These are phyloP conservation scores for Drosophila infuscata DNA, from an alignment of 2,888 invertebrate species.

Conservation along the genomic window DNA sequence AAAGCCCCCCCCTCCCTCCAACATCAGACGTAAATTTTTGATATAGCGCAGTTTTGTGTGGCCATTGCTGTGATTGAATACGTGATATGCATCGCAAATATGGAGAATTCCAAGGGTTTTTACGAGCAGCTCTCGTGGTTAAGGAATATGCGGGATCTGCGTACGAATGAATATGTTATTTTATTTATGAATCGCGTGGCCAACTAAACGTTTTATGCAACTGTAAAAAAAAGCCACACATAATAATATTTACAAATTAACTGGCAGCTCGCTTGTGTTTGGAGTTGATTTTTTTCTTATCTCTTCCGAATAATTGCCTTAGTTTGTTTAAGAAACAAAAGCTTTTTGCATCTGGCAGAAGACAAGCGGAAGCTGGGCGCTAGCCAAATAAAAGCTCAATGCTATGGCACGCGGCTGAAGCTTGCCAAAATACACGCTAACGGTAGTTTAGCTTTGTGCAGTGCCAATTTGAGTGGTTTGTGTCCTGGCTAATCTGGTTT, in stretches of 20 bases:
- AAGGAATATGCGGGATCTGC: conserved; percentile 27
- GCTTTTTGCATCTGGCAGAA: conserved; percentile 26
- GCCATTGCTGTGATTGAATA: conserved; percentile 81
- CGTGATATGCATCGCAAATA: conserved; percentile 63
- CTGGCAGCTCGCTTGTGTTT: conserved; percentile 9
- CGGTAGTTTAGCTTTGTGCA: conserved; percentile 36
- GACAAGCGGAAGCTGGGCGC: conserved; percentile 29
- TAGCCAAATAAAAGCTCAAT: conserved; percentile 30
- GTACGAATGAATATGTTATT: conserved; percentile 50
- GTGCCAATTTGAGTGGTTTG: conserved; percentile 24
- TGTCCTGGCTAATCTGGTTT: conserved; percentile 21
- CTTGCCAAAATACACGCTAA: not conserved
- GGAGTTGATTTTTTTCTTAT: not conserved
- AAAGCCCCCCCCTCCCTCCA: conserved; percentile 14
- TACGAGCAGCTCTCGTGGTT: conserved; percentile 39
- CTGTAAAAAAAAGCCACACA: conserved; percentile 14
- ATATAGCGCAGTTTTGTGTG: conserved; percentile 81
- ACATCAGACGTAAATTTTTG: conserved; percentile 62
- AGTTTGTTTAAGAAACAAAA: conserved; percentile 9
- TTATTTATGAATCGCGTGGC: conserved; percentile 54
- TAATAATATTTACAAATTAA: conserved; percentile 24
- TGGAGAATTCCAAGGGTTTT: conserved; percentile 67
- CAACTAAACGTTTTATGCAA: conserved; percentile 74
- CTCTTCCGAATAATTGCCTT: conserved; percentile 5
- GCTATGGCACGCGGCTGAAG: conserved; percentile 24